phyloP scores from a whole-genome alignment of 2,113 vertebrate genomes.

The Lethenteron reissneri region DNA sequence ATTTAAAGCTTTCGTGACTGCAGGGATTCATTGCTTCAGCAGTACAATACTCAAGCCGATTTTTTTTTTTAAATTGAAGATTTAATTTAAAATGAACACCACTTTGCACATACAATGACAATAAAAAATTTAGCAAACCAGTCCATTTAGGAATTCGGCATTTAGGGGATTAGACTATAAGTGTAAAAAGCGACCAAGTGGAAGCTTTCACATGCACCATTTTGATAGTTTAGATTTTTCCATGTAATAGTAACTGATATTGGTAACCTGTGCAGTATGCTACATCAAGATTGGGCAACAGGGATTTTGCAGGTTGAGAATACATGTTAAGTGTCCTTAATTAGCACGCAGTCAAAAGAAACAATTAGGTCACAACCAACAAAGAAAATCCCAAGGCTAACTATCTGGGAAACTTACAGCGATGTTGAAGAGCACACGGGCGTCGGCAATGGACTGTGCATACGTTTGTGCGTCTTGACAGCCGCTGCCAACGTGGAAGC shows the following conservation, averaged over 20 bases:
- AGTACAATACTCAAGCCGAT: neutral
- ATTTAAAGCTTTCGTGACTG: no score
- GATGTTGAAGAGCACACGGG: conserved; percentile 77
- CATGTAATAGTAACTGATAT: neutral
- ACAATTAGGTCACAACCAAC: neutral
- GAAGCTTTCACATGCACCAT: no score
- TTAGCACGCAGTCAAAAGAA: neutral
- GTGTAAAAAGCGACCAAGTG: no score
- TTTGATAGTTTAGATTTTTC: no score
- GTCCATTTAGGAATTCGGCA: no score
- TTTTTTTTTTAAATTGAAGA: no score
- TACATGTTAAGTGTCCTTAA: neutral
- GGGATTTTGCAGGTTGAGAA: neutral
- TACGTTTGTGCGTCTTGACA: conserved; percentile 70
- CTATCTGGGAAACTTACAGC: conserved; percentile 35
- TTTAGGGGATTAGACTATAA: no score
- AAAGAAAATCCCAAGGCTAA: neutral
- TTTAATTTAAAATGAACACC: no score
- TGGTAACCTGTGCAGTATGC: neutral
- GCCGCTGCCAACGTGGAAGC: conserved; percentile 89
- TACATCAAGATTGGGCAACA: neutral
- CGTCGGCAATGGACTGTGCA: conserved; percentile 61
- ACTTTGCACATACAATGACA: no score
- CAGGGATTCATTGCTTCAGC: neutral
- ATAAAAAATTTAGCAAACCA: no score